Base-by-base conservation (phyloP, 1,140 invertebrate species). In the Ditylenchus dipsaci region DNA sequence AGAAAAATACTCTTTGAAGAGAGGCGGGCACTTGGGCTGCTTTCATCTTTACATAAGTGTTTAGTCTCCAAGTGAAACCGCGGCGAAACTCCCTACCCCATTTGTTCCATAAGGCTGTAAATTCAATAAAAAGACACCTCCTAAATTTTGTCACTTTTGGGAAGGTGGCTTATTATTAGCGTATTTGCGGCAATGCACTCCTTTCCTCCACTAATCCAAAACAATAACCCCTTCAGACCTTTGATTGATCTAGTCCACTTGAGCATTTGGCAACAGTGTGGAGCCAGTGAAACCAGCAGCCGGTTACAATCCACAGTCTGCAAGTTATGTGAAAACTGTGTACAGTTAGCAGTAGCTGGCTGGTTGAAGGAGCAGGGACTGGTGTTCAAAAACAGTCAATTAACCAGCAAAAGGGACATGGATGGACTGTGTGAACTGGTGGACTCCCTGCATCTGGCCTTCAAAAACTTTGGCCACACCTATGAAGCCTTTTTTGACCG, bases 401-500 rank as follows among this genome's bases (percentile, higher is more conserved):
- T 53, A 8, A 53, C 49, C n/a, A 53, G 49, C 15, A 38, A 23
- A 73, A 27, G 19, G 57, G 47, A 26, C 0, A 33, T 26, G 29
- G 65, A 23, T 68, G 58, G 3, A 70, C 38, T 74, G 21, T 63
- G 71, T 43, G 33, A 72, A 11, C 19, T 42, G 33, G 45, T 72
- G 38, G 70, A 72, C 43, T 27, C 42, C 1, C 43, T 72, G 21
- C 70, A 74, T 33, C 43, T 72, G 45, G 45, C 29, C 7, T 45
- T 72, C 5, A 29, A 59, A 7, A 21, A 38, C 17, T 38, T 43
- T 7, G 21, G 30, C 1, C 64, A 33, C 27, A 72, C 26, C 3
- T 73, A 60, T 61, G 38, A 72, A 57, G 62, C 30, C 26, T 72
- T 73, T 33, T 72, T 72, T 43, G 60, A 74, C 17, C 29, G 59